Percentiles rank a stretch among this genome's conserved stretches.
Conservation (phyloP, 2,113 vertebrate species). For the Tiliqua scincoides region DNA sequence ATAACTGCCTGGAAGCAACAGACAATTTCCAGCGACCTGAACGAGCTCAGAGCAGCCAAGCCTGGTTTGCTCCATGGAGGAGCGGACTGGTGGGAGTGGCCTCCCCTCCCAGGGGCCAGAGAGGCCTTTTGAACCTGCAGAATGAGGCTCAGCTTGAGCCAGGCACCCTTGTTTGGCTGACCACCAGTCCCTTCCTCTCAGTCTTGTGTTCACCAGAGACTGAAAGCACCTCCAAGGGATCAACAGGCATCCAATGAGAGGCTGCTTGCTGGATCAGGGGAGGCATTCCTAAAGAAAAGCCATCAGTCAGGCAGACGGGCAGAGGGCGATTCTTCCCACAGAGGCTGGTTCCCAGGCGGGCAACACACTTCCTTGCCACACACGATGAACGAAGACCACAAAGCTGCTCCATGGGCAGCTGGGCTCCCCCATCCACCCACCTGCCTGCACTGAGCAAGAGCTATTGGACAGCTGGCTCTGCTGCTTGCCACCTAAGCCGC, state of each 20-base stretch:
- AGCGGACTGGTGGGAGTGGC: neutral
- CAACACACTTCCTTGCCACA: neutral
- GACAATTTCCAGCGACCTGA: conserved; percentile 27
- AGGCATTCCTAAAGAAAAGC: neutral
- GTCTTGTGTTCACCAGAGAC: neutral
- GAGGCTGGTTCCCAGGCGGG: neutral
- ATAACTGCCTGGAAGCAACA: conserved; percentile 39
- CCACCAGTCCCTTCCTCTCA: too few relatives aligned
- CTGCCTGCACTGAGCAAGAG: neutral
- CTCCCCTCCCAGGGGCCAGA: neutral
- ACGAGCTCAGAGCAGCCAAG: neutral
- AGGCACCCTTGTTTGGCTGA: neutral
- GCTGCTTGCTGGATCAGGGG: neutral
- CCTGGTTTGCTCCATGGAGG: neutral
- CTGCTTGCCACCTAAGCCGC: neutral
- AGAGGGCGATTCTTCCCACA: neutral
- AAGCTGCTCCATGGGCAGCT: neutral
- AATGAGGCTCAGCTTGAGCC: neutral
- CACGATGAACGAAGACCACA: neutral
- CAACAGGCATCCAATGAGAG: neutral
- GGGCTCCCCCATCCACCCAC: conserved; percentile 9
- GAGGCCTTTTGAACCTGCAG: too few relatives aligned
- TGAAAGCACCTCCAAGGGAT: neutral
- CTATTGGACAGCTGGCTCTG: neutral
- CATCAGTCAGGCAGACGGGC: neutral